Evolutionary conservation across 2,888 invertebrate genomes (phyloP).

Genomic region (Scelioninae gen. 1): DNA sequence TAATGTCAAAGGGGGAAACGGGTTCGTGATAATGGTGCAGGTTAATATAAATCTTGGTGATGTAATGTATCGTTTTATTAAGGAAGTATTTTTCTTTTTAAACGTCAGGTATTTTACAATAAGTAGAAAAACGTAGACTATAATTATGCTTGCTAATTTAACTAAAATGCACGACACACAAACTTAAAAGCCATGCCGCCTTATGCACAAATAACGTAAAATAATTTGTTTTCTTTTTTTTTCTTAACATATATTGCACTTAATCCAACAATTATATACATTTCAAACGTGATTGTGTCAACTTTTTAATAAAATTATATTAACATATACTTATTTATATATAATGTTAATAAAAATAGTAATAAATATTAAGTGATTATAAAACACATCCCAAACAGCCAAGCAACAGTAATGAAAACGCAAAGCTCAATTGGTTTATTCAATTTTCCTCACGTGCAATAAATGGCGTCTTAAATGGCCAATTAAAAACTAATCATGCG

Average conservation of each 20-base stretch:
- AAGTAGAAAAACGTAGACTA: slow-evolving; percentile 77
- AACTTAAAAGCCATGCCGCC: slow-evolving; percentile 76
- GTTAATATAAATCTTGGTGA: slow-evolving; percentile 74
- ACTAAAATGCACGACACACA: slow-evolving; percentile 76
- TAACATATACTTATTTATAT: not conserved
- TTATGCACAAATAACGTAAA: slow-evolving; percentile 74
- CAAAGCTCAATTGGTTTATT: slow-evolving; percentile 33
- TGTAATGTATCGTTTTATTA: slow-evolving; percentile 77
- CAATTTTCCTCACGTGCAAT: slow-evolving; percentile 48
- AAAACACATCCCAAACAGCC: slow-evolving; percentile 53
- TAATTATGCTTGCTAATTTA: slow-evolving; percentile 78
- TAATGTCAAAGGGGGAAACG: slow-evolving; percentile 20
- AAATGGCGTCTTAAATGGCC: not conserved
- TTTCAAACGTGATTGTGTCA: slow-evolving; percentile 1
- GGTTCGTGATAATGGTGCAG: slow-evolving; percentile 71
- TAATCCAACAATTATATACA: slow-evolving; percentile 28
- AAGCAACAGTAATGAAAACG: slow-evolving; percentile 52
- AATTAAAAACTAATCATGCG: slow-evolving; percentile 18
- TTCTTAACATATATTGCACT: slow-evolving; percentile 56
- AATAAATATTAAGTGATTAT: not conserved
- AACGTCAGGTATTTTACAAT: slow-evolving; percentile 80
- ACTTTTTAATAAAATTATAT: not conserved
- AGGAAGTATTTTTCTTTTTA: slow-evolving; percentile 74
- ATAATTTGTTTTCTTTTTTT: slow-evolving; percentile 1
- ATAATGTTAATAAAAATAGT: slow-evolving; percentile 35